Evolutionary conservation across 1,140 invertebrate genomes (phyloP).

Genomic region (Meteorus sp.): DNA sequence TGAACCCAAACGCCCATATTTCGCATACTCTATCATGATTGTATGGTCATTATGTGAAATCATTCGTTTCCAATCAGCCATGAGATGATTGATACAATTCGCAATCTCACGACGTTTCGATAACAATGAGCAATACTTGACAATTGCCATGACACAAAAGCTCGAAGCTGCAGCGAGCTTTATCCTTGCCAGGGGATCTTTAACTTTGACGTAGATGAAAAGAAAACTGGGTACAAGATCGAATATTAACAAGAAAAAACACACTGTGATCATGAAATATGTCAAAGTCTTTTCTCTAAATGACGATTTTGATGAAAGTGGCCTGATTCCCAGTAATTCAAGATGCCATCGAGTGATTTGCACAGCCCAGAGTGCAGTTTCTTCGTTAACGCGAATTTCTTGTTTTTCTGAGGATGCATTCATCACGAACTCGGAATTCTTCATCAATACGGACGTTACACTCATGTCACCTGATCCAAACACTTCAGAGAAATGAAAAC

Average conservation of each 20-base stretch:
- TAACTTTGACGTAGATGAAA: slow-evolving; percentile 36
- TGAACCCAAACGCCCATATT: slow-evolving; percentile 32
- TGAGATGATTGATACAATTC: slow-evolving; percentile 35
- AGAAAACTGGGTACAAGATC: slow-evolving; percentile 33
- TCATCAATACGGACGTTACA: no score
- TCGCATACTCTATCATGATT: slow-evolving; percentile 33
- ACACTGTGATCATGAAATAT: slow-evolving; percentile 18
- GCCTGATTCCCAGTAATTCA: slow-evolving; percentile 36
- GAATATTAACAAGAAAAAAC: slow-evolving; percentile 31
- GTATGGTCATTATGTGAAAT: slow-evolving; percentile 11
- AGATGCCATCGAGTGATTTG: slow-evolving; percentile 35
- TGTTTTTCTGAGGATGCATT: no score
- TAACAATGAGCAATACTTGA: slow-evolving; percentile 40
- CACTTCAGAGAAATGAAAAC: not conserved
- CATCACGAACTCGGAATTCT: no score
- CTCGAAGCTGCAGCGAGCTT: slow-evolving; percentile 42
- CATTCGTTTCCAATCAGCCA: slow-evolving; percentile 40
- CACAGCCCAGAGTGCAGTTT: slow-evolving; percentile 31
- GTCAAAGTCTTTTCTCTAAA: slow-evolving; percentile 13
- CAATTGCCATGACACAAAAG: slow-evolving; percentile 43
- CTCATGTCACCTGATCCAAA: no score
- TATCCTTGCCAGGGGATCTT: slow-evolving; percentile 33
- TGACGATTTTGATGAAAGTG: slow-evolving; percentile 12
- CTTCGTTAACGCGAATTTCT: no score
- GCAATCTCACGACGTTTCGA: slow-evolving; percentile 31